phyloP scores from a whole-genome alignment of 2,888 invertebrate species.

The Lycophotia porphyrea region DNA sequence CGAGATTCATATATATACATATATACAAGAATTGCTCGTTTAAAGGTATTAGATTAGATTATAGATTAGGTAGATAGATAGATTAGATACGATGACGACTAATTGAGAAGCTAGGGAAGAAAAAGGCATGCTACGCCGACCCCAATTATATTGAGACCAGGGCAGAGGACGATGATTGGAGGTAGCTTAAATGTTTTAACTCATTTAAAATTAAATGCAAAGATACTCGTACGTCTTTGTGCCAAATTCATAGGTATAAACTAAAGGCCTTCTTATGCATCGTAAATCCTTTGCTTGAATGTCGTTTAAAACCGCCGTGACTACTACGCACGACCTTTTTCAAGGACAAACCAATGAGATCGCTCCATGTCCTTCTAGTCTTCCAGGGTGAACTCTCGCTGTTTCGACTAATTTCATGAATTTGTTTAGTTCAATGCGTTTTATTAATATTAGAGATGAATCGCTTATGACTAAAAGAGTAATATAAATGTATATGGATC shows the following conservation, averaged over 20 bases:
- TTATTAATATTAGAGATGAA: no score
- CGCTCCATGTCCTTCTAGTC: not conserved
- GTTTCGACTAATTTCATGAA: not conserved
- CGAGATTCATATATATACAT: no score
- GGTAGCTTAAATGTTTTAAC: not conserved
- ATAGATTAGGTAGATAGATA: no score
- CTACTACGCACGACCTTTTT: not conserved
- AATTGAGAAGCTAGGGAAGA: not conserved
- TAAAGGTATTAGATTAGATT: no score
- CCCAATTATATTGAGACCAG: not conserved
- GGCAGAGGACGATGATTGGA: not conserved
- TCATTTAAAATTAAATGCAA: not conserved
- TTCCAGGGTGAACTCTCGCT: not conserved
- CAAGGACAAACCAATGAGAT: conserved; percentile 5
- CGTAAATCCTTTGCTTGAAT: not conserved
- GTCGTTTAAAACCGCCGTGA: not conserved
- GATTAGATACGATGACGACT: no score
- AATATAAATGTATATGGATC: no score
- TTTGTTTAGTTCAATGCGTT: not conserved
- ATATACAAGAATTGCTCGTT: no score
- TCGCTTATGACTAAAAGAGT: no score
- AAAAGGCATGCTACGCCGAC: not conserved
- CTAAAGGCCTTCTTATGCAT: not conserved
- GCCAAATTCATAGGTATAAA: not conserved
- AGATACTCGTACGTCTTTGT: not conserved